A percentile compares a stretch with the other conserved stretches of the same genome.
Evolutionary conservation across 2,888 invertebrate genomes (phyloP).

Genomic region (Anarsia innoxiella): DNA sequence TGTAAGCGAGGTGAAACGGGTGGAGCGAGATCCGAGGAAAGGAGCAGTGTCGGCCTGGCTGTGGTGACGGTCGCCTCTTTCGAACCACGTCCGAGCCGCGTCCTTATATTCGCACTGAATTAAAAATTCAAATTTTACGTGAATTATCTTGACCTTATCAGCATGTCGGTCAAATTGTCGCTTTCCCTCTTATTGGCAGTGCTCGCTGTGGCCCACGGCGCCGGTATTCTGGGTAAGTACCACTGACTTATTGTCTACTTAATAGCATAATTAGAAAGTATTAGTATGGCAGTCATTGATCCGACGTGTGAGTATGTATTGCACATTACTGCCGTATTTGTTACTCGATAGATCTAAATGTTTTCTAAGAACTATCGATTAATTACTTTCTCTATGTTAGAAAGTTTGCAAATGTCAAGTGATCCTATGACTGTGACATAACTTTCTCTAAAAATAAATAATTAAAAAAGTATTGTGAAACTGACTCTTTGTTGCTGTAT

Average conservation of each 20-base stretch:
- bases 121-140: constrained; percentile 12
- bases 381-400: constrained; percentile 9
- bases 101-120: constrained; percentile 35
- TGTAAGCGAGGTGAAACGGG: constrained; percentile 68
- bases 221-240: constrained; percentile 67
- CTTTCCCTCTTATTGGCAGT: constrained; percentile 45
- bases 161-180: constrained; percentile 57
- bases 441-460: too few relatives aligned
- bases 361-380: constrained; percentile 2
- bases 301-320: constrained; percentile 11
- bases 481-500: too few relatives aligned
- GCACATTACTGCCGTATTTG: constrained; percentile 3
- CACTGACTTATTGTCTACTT: constrained; percentile 23
- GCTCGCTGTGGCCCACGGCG: constrained; percentile 42
- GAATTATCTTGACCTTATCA: constrained; percentile 23
- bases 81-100: constrained; percentile 23
- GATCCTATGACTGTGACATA: too few relatives aligned
- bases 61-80: constrained; percentile 57
- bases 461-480: too few relatives aligned
- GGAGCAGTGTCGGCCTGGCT: constrained; percentile 60
- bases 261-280: constrained; percentile 28
- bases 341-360: constrained; percentile 4
- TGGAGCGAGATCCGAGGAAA: constrained; percentile 57
- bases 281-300: constrained; percentile 15
- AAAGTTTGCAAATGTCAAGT: too few relatives aligned